A percentile compares a stretch with the other conserved stretches of the same genome.
Evolutionary conservation across 2,797 vertebrate genomes (phyloP).

Genomic region (Gephyroberyx darwinii): DNA sequence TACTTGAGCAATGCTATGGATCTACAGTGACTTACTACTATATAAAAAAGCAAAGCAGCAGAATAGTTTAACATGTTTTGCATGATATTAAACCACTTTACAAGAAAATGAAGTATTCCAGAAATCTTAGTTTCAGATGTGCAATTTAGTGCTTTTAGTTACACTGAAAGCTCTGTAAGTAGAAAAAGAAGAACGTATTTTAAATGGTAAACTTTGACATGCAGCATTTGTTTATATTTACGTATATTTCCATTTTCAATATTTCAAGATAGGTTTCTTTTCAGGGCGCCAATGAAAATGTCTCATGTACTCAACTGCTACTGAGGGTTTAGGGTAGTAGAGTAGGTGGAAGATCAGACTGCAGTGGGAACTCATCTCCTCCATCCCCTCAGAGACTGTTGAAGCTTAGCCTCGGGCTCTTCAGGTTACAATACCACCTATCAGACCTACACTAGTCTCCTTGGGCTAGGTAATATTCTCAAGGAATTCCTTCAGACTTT

Average conservation of each 20-base stretch:
- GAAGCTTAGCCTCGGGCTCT: slow-evolving; percentile 68
- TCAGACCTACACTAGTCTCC: slow-evolving; percentile 62
- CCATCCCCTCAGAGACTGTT: slow-evolving; percentile 70
- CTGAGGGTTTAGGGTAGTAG: slow-evolving; percentile 24
- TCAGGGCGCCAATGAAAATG: not conserved
- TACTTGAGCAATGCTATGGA: slow-evolving; percentile 29
- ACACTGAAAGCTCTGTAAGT: not conserved
- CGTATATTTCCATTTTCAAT: not conserved
- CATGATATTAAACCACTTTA: not conserved
- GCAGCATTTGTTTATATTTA: not conserved
- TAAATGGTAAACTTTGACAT: not conserved
- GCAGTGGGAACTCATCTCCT: slow-evolving; percentile 60
- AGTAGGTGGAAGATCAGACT: slow-evolving; percentile 42
- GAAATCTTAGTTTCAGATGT: not conserved
- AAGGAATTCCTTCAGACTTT: slow-evolving; percentile 65
- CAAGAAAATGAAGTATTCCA: not conserved
- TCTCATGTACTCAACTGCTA: not conserved
- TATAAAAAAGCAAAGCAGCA: slow-evolving; percentile 1
- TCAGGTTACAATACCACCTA: slow-evolving; percentile 76
- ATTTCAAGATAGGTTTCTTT: slow-evolving; percentile 9
- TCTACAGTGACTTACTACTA: slow-evolving; percentile 10
- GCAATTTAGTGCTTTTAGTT: slow-evolving; percentile 1
- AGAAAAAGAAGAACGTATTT: not conserved
- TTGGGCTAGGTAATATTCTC: slow-evolving; percentile 57
- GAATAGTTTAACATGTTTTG: slow-evolving; percentile 2